Conservation (phyloP, 2,113 vertebrate genomes). For the Eudyptes chrysolophus region DNA sequence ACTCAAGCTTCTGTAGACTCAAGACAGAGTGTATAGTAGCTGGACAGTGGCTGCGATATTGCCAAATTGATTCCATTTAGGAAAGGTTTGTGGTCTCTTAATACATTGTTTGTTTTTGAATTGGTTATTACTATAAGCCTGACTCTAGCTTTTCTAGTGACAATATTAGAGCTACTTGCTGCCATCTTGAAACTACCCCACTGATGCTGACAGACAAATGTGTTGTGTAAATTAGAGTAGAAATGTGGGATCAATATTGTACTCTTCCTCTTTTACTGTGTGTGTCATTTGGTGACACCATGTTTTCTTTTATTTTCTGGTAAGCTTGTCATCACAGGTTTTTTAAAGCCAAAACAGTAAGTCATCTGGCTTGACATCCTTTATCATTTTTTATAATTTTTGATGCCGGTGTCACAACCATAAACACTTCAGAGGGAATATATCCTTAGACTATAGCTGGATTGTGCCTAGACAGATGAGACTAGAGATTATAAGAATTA, state of each 20-base stretch:
- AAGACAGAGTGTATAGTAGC: not conserved
- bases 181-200: not conserved
- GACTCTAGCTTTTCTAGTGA: not conserved
- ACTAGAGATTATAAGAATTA: not conserved
- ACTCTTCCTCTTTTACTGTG: not conserved
- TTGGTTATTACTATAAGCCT: not conserved
- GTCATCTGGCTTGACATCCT: not conserved
- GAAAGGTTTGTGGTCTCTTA: not conserved
- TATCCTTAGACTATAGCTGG: not conserved
- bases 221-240: not conserved
- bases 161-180: not conserved
- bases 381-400: not conserved
- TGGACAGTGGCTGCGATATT: not conserved
- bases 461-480: not conserved
- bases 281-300: not conserved
- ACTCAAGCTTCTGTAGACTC: not conserved
- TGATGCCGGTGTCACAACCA: not conserved
- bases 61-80: not conserved
- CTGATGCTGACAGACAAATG: not conserved
- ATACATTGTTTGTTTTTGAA: rapidly evolving
- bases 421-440: not conserved
- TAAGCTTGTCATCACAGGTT: not conserved
- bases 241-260: not conserved
- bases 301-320: not conserved
- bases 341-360: not conserved